These are phyloP conservation scores for Penaeus indicus DNA, from an alignment of 1,140 invertebrate species.

Conservation along the genomic window DNA sequence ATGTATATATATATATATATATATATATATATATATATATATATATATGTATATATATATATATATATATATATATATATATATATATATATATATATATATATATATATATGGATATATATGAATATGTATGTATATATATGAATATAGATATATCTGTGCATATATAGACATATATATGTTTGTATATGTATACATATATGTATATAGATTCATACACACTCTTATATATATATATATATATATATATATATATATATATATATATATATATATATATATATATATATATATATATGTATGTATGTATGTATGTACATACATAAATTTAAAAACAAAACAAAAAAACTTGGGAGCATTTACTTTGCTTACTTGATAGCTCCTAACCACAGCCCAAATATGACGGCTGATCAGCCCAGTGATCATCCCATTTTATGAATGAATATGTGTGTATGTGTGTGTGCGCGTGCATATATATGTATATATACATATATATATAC, in stretches of 20 bases:
- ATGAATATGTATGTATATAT: slow-evolving; percentile 27
- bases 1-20: slow-evolving; percentile 1
- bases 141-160: neutral
- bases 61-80: neutral
- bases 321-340: no score
- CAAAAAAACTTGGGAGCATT: no score
- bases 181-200: neutral
- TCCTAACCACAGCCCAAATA: no score
- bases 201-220: neutral
- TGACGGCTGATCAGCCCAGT: no score
- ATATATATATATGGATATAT: slow-evolving; percentile 1
- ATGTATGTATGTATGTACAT: slow-evolving; percentile 43
- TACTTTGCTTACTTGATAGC: no score
- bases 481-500: no score
- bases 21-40: neutral
- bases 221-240: neutral
- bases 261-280: neutral
- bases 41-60: neutral
- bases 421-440: no score
- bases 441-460: no score
- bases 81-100: slow-evolving; percentile 14
- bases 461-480: no score
- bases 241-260: neutral
- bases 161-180: neutral
- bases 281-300: slow-evolving; percentile 27